These are phyloP conservation scores for Leptinotarsa undecemlineata DNA, from an alignment of 1,140 invertebrate species.

Conservation along the genomic window DNA sequence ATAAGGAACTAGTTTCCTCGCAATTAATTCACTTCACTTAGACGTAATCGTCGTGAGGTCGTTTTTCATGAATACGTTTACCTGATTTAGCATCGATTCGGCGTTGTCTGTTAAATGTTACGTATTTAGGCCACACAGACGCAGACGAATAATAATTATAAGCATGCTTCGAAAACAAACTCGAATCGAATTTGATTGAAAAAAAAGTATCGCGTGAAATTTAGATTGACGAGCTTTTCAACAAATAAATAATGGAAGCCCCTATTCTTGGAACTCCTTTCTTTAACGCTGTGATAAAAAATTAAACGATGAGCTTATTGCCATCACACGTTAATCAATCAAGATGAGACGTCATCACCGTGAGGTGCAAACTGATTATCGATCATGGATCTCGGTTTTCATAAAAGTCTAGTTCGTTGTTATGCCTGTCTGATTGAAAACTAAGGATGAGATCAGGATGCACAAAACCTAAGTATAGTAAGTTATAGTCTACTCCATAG, in stretches of 20 bases:
- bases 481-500: no score
- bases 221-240: slow-evolving; percentile 1
- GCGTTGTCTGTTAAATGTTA: slow-evolving; percentile 26
- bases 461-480: no score
- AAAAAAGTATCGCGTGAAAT: slow-evolving; percentile 14
- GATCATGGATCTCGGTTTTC: no score
- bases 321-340: no score
- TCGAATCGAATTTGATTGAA: slow-evolving; percentile 11
- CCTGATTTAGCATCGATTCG: slow-evolving; percentile 16
- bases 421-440: no score
- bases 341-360: no score
- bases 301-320: no score
- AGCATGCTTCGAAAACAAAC: slow-evolving; percentile 23
- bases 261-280: neutral
- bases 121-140: slow-evolving; percentile 29
- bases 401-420: no score
- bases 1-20: slow-evolving; percentile 27
- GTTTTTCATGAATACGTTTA: slow-evolving; percentile 28
- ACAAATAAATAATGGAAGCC: slow-evolving; percentile 14
- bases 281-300: neutral
- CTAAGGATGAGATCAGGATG: no score
- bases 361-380: no score
- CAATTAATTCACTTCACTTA: slow-evolving; percentile 29
- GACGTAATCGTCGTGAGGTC: slow-evolving; percentile 25
- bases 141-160: slow-evolving; percentile 25